phyloP scores from a whole-genome alignment of 2,888 invertebrate species.

The Hanleya hanleyi region DNA sequence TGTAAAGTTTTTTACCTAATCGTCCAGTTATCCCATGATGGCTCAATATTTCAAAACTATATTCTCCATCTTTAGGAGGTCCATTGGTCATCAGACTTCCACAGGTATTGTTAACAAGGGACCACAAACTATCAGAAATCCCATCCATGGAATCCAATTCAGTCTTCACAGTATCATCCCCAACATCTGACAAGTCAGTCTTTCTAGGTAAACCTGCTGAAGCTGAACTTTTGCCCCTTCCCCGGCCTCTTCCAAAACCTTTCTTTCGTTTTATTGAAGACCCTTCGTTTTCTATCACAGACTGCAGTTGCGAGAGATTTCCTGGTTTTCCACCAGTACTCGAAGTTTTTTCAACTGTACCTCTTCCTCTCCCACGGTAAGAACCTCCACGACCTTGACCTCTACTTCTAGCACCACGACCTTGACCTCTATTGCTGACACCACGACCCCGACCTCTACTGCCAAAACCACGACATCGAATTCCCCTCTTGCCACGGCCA shows the following conservation, averaged over 20 bases:
- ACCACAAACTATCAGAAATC: background rate
- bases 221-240: background rate
- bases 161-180: no score
- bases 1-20: slow-evolving; percentile 75
- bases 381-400: no score
- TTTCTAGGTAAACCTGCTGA: background rate
- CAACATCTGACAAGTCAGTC: background rate
- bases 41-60: background rate
- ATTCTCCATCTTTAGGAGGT: background rate
- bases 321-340: no score
- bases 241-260: background rate
- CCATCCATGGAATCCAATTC: background rate
- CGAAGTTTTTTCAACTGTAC: no score
- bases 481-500: no score
- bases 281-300: no score
- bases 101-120: background rate
- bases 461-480: background rate
- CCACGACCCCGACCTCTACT: no score
- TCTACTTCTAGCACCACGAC: background rate
- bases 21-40: background rate
- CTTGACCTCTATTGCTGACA: no score
- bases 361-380: background rate
- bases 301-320: no score
- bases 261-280: no score
- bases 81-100: background rate